Evolutionary conservation across 2,888 invertebrate species (phyloP).

Genomic region (Rhingia campestris): DNA sequence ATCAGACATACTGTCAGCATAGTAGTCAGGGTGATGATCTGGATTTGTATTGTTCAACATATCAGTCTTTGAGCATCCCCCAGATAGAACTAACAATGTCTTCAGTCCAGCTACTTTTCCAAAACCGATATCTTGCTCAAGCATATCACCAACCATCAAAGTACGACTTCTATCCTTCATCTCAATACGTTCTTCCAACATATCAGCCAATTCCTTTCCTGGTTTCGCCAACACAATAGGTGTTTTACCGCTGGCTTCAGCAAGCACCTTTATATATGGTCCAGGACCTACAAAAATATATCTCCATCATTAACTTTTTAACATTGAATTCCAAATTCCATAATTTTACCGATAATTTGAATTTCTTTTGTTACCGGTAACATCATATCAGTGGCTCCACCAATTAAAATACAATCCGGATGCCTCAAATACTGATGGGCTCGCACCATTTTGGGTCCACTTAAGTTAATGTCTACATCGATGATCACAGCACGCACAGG

Average conservation of each 20-base stretch:
- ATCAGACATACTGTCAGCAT: slow-evolving; percentile 79
- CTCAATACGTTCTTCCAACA: slow-evolving; percentile 77
- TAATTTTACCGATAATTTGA: slow-evolving; percentile 80
- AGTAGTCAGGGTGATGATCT: slow-evolving; percentile 79
- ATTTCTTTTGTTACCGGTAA: slow-evolving; percentile 79
- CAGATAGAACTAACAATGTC: slow-evolving; percentile 89
- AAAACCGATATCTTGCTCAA: slow-evolving; percentile 90
- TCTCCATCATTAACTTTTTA: background rate
- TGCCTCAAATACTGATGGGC: slow-evolving; percentile 82
- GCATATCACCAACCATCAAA: slow-evolving; percentile 93
- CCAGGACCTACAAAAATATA: slow-evolving; percentile 79
- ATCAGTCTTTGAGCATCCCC: slow-evolving; percentile 77
- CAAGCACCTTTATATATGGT: slow-evolving; percentile 80
- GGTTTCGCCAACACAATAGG: slow-evolving; percentile 83
- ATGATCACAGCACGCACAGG: slow-evolving; percentile 83
- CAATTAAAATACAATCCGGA: slow-evolving; percentile 82
- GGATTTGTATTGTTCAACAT: slow-evolving; percentile 75
- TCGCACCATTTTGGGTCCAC: slow-evolving; percentile 82
- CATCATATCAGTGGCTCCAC: slow-evolving; percentile 82
- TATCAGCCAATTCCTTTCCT: slow-evolving; percentile 79
- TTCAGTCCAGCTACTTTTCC: slow-evolving; percentile 88
- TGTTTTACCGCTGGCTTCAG: slow-evolving; percentile 79
- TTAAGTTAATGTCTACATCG: slow-evolving; percentile 83
- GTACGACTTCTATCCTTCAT: slow-evolving; percentile 86
- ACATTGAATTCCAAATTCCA: background rate